These are phyloP conservation scores for Plagodis pulveraria DNA, from an alignment of 2,888 invertebrate species.

Conservation along the genomic window DNA sequence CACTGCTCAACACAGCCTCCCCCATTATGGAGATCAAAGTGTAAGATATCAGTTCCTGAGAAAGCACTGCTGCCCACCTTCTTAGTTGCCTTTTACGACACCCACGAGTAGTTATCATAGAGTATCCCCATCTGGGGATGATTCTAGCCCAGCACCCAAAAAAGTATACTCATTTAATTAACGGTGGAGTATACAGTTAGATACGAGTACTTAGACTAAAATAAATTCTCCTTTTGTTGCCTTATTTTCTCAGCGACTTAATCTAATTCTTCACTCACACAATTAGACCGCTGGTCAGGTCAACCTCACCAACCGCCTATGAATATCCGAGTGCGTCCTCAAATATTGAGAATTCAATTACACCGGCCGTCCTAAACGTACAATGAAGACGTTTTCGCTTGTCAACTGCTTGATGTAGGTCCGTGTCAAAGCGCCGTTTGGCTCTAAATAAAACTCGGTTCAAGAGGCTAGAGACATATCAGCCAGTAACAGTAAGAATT, in stretches of 20 bases:
- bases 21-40: no score
- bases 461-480: slow-evolving; percentile 40
- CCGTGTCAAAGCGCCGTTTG: slow-evolving; percentile 53
- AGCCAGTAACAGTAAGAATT: slow-evolving; percentile 24
- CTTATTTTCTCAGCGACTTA: neutral
- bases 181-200: no score
- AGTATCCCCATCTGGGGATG: no score
- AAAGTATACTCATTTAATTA: no score
- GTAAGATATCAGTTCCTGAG: no score
- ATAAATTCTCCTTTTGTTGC: neutral
- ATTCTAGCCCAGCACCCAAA: no score
- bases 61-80: no score
- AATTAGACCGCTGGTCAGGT: neutral
- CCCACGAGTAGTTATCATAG: no score
- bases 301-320: slow-evolving; percentile 4
- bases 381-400: slow-evolving; percentile 58
- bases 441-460: slow-evolving; percentile 53
- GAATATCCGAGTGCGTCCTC: slow-evolving; percentile 12
- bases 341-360: slow-evolving; percentile 52
- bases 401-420: slow-evolving; percentile 55
- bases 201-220: no score
- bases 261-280: neutral
- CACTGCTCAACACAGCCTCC: no score
- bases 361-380: slow-evolving; percentile 39
- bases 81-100: no score